phyloP scores from a whole-genome alignment of 2,888 invertebrate species.

The Resseliella maxima region DNA sequence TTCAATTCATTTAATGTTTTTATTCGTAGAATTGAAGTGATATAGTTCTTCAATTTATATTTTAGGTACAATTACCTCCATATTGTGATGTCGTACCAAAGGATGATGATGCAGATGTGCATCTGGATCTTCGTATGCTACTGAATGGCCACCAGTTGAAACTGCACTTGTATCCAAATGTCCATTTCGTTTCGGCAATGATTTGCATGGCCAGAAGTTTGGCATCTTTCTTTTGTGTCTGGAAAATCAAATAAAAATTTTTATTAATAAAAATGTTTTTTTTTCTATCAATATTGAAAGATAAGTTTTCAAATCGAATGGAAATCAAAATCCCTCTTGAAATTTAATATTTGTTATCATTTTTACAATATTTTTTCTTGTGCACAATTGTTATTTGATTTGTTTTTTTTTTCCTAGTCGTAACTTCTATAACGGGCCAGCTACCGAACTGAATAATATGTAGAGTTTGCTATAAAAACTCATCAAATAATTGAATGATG shows the following conservation, averaged over 20 bases:
- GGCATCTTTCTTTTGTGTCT: slow-evolving; percentile 90
- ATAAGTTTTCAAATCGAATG: neutral
- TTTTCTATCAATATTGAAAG: neutral
- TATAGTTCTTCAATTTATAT: slow-evolving; percentile 58
- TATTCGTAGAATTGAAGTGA: neutral
- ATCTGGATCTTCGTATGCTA: slow-evolving; percentile 83
- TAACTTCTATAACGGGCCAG: neutral
- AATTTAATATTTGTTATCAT: slow-evolving; percentile 1
- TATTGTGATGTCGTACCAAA: slow-evolving; percentile 68
- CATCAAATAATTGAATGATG: slow-evolving; percentile 47
- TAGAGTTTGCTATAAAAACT: neutral
- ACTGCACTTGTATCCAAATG: slow-evolving; percentile 65
- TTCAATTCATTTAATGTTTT: neutral
- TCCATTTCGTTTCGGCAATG: slow-evolving; percentile 71
- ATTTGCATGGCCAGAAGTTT: slow-evolving; percentile 85
- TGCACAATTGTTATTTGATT: neutral
- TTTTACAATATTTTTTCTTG: neutral
- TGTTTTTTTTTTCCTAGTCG: neutral
- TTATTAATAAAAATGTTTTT: neutral
- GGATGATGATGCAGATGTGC: slow-evolving; percentile 70
- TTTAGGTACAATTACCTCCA: slow-evolving; percentile 63
- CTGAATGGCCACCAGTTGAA: slow-evolving; percentile 69
- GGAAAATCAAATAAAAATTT: slow-evolving; percentile 61
- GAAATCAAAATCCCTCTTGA: slow-evolving; percentile 44
- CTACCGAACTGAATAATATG: slow-evolving; percentile 19